Evolutionary conservation across 2,888 invertebrate genomes (phyloP).

Genomic region (Polymixis lichenea): DNA sequence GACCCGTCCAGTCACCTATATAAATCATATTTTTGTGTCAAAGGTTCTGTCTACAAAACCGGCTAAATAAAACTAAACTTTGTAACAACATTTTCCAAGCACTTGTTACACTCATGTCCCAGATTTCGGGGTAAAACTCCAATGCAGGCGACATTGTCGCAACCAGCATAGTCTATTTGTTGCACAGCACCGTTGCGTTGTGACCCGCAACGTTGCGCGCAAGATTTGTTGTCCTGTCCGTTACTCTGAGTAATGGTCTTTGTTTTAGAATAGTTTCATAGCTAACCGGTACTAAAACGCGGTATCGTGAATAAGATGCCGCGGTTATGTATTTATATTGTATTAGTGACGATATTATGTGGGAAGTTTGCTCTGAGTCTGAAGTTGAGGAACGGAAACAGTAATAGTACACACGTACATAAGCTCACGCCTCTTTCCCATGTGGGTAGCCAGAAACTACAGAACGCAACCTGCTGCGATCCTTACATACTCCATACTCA

Average conservation of each 20-base stretch:
- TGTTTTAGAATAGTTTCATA: conserved; percentile 67
- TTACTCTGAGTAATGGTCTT: conserved; percentile 72
- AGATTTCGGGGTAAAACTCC: conserved; percentile 44
- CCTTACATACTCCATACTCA: too few species aligned
- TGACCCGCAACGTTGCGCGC: conserved; percentile 61
- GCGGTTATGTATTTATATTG: neutral
- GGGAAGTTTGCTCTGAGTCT: neutral
- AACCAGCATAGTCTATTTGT: conserved; percentile 59
- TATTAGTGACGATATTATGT: conserved; percentile 1
- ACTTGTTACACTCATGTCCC: conserved; percentile 15
- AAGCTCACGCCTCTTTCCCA: too few species aligned
- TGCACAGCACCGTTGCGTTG: conserved; percentile 58
- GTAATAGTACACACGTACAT: too few species aligned
- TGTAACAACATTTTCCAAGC: conserved; percentile 30
- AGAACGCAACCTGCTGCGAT: too few species aligned
- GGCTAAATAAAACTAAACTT: conserved; percentile 2
- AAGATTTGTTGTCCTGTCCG: conserved; percentile 75
- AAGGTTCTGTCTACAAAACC: neutral
- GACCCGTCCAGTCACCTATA: too few species aligned
- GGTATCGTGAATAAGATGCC: conserved; percentile 39
- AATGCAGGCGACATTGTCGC: conserved; percentile 58
- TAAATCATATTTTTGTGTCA: neutral
- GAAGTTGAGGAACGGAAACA: neutral
- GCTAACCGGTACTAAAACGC: conserved; percentile 24
- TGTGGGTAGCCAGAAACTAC: too few species aligned